Conservation (phyloP, 2,888 invertebrate genomes). For the Acronicta leporina region DNA sequence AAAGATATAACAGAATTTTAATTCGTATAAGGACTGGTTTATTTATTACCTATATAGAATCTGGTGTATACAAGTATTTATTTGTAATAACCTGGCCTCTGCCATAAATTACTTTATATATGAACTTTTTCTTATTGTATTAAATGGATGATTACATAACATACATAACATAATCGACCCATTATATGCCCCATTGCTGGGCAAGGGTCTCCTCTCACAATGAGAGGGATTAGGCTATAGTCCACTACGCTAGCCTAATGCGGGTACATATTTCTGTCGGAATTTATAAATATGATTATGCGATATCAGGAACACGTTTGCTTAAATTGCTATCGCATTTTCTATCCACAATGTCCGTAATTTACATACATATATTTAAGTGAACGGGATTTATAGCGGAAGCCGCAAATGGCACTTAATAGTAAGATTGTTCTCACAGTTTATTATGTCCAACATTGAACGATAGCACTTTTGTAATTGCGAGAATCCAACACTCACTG, state of each 20-base stretch:
- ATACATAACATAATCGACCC: too few relatives aligned
- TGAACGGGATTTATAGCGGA: conserved; percentile 58
- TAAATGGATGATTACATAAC: too few relatives aligned
- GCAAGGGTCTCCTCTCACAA: too few relatives aligned
- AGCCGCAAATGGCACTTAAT: conserved; percentile 53
- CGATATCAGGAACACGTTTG: conserved; percentile 28
- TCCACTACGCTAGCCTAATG: too few relatives aligned
- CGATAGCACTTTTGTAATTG: conserved; percentile 47
- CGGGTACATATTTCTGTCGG: too few relatives aligned
- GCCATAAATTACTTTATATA: conserved; percentile 23
- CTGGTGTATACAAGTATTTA: conserved; percentile 16
- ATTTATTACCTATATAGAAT: conserved; percentile 24
- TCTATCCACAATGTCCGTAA: conserved; percentile 38
- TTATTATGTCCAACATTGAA: conserved; percentile 61
- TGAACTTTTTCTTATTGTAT: background rate
- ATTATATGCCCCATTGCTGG: too few relatives aligned
- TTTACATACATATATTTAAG: conserved; percentile 42
- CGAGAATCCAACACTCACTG: background rate
- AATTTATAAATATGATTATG: background rate
- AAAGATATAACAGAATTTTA: conserved; percentile 63
- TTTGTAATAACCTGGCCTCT: conserved; percentile 2
- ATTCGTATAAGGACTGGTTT: conserved; percentile 42
- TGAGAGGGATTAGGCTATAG: too few relatives aligned
- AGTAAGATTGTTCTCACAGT: conserved; percentile 65
- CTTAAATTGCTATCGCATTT: conserved; percentile 41